A percentile compares a stretch with the other conserved stretches of the same genome.
These are phyloP conservation scores for Geodia barretti DNA, from an alignment of 37 sponge, comb jelly and placozoan genomes.

Conservation along the genomic window DNA sequence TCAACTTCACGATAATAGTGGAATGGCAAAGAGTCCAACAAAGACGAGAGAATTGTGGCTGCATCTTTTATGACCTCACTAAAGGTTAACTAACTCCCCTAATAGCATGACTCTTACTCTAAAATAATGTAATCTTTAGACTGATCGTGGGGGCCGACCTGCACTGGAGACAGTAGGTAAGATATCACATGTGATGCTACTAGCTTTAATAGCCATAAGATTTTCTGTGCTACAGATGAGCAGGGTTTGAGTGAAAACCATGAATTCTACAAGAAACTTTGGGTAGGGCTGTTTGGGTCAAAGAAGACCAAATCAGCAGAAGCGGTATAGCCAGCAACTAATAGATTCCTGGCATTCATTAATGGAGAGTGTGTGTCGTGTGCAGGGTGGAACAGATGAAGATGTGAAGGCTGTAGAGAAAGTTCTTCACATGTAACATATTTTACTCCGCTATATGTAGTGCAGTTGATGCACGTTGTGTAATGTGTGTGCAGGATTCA, in stretches of 20 bases:
- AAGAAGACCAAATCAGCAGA: constrained; percentile 27
- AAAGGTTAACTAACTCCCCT: not conserved
- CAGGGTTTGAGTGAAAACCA: constrained; percentile 22
- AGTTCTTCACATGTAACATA: not conserved
- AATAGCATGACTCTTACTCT: not conserved
- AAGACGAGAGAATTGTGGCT: constrained; percentile 29
- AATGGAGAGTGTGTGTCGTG: no score
- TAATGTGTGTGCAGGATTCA: not conserved
- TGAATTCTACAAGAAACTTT: constrained; percentile 44
- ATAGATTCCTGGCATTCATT: no score
- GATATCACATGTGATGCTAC: not conserved
- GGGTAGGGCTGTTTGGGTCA: constrained; percentile 15
- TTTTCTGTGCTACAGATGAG: constrained; percentile 30
- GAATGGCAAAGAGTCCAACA: constrained; percentile 41
- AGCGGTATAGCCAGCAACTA: not conserved
- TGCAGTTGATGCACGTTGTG: not conserved
- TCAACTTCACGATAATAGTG: no score
- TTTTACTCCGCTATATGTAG: not conserved
- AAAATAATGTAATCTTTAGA: not conserved
- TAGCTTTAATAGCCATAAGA: not conserved
- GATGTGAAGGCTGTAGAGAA: constrained; percentile 9
- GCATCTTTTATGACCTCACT: constrained; percentile 17
- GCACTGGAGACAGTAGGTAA: constrained; percentile 7
- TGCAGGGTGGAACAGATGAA: constrained; percentile 25
- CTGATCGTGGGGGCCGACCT: constrained; percentile 40